Conservation (phyloP, 1,140 invertebrate species). For the Drosophila mauritiana region DNA sequence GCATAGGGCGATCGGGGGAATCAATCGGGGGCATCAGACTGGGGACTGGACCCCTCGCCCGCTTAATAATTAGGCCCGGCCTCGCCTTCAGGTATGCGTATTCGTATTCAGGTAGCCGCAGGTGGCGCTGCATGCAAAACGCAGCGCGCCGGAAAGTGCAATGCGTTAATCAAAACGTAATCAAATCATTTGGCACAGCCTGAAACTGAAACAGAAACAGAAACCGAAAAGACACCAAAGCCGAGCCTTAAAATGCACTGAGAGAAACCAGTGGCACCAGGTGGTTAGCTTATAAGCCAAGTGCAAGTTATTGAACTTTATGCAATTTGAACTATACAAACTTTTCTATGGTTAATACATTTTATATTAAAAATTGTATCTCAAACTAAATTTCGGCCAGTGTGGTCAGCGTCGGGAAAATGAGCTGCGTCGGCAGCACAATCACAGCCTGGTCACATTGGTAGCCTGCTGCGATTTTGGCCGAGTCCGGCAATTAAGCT, state of each 20-base stretch:
- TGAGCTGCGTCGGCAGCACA: constrained; percentile 47
- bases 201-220: constrained; percentile 6
- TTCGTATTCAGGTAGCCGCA: constrained; percentile 78
- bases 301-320: not conserved
- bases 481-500: constrained; percentile 83
- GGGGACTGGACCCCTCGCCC: constrained; percentile 38
- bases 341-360: not conserved
- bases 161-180: constrained; percentile 82
- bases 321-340: no score
- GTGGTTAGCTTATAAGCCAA: no score
- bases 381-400: not conserved
- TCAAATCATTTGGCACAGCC: constrained; percentile 75
- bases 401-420: constrained; percentile 29
- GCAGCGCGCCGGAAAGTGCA: constrained; percentile 71
- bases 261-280: not conserved
- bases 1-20: not conserved
- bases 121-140: constrained; percentile 78
- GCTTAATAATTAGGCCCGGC: constrained; percentile 82
- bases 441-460: constrained; percentile 71
- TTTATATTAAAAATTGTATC: not conserved
- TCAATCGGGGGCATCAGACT: not conserved
- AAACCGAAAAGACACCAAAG: constrained; percentile 30
- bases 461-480: constrained; percentile 70
- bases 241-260: not conserved
- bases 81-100: constrained; percentile 46